Conservation (phyloP, 1,140 invertebrate genomes). For the Drosophila rhopaloa region DNA sequence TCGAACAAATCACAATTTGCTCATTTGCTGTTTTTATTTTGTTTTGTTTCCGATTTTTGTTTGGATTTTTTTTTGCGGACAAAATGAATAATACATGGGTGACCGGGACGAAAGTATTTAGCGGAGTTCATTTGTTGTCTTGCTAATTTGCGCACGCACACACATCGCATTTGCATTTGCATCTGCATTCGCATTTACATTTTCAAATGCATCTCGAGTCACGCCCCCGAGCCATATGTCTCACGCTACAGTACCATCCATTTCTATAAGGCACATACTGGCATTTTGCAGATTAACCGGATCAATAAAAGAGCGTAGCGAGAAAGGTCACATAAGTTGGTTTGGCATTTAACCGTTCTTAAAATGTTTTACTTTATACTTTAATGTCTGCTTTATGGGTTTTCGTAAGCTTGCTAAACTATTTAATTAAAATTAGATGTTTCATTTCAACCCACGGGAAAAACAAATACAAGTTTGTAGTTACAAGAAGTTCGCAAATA, state of each 20-base stretch:
- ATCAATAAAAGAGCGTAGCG: constrained; percentile 4
- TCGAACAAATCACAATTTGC: constrained; percentile 26
- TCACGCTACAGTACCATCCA: not conserved
- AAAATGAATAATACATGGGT: constrained; percentile 45
- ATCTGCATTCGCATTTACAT: constrained; percentile 13
- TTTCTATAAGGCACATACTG: constrained; percentile 18
- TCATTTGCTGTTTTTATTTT: constrained; percentile 26
- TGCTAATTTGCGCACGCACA: constrained; percentile 15
- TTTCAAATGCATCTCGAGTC: constrained; percentile 20
- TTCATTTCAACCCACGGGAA: not conserved
- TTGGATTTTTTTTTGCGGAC: constrained; percentile 1
- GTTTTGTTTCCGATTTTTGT: constrained; percentile 13
- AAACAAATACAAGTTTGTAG: no score
- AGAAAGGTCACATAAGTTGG: constrained; percentile 6
- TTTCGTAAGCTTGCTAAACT: no score
- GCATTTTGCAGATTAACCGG: constrained; percentile 17
- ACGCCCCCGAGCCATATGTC: constrained; percentile 10
- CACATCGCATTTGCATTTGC: constrained; percentile 3
- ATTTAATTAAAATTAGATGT: not conserved
- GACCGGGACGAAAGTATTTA: constrained; percentile 23
- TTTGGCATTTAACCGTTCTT: not conserved
- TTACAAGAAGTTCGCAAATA: no score
- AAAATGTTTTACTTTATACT: no score
- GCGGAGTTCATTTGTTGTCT: constrained; percentile 23
- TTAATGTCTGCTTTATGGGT: no score